Evolutionary conservation across 1,140 invertebrate species (phyloP), one percentile per base, ranked within the genome.

Genomic region (Aporrectodea caliginosa): DNA sequence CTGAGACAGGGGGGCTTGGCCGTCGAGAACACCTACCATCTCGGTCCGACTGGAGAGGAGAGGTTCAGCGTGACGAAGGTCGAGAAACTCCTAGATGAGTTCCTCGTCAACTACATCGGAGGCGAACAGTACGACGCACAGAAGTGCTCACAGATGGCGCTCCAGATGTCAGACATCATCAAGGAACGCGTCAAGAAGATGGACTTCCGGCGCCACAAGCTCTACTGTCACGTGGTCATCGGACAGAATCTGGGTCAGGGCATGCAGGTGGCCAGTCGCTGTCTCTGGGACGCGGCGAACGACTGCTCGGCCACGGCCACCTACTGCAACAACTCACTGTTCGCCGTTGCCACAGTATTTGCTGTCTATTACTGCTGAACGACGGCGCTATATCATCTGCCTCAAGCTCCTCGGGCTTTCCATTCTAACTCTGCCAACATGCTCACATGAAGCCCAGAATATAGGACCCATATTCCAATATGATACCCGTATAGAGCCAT

Each of bases 361-460:
- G 86, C 81, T 14, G 78, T 86, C 22, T 87, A 87, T 74, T 83
- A 73, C 27, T 86, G 88, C 82, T 88, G 79, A 79, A n/a, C n/a
- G n/a, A n/a, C n/a, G n/a, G n/a, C n/a, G n/a, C n/a, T n/a, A n/a
- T n/a, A n/a, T n/a, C n/a, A n/a, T n/a, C n/a, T n/a, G n/a, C n/a
- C n/a, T n/a, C n/a, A n/a, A n/a, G n/a, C n/a, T n/a, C n/a, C n/a
- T n/a, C n/a, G n/a, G n/a, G n/a, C n/a, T n/a, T n/a, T n/a, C n/a
- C n/a, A n/a, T n/a, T n/a, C n/a, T n/a, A n/a, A n/a, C n/a, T n/a
- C n/a, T n/a, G n/a, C n/a, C n/a, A n/a, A n/a, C n/a, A n/a, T n/a
- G n/a, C n/a, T n/a, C n/a, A n/a, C n/a, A n/a, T n/a, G n/a, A n/a
- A n/a, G n/a, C n/a, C n/a, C n/a, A n/a, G n/a, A n/a, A n/a, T n/a